These are phyloP conservation scores for Todiramphus saurophagus DNA, from an alignment of 2,113 vertebrate genomes.

Conservation along the genomic window DNA sequence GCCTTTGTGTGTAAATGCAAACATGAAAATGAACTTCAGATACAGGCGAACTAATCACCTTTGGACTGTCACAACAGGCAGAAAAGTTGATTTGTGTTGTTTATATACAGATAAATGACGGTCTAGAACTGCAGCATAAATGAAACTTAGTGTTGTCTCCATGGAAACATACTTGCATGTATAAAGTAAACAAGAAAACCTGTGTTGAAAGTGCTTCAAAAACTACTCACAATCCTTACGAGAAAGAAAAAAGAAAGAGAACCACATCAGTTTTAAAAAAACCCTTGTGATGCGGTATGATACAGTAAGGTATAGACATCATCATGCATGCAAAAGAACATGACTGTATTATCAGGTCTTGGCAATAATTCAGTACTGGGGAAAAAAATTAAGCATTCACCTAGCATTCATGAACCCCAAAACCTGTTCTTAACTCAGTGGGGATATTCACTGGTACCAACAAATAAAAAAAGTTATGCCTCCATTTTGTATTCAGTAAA, in stretches of 20 bases:
- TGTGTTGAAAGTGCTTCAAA: neutral
- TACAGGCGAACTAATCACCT: neutral
- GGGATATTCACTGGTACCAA: neutral
- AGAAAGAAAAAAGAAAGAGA: neutral
- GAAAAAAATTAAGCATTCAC: neutral
- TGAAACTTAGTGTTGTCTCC: neutral
- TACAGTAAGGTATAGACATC: neutral
- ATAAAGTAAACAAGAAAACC: constrained; percentile 30
- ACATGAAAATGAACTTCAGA: neutral
- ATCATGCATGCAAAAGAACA: neutral
- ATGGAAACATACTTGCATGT: constrained; percentile 40
- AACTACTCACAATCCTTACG: neutral
- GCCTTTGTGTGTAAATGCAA: neutral
- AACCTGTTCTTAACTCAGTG: neutral
- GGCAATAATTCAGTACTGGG: neutral
- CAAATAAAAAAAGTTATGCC: neutral
- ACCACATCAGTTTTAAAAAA: neutral
- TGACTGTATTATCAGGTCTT: neutral
- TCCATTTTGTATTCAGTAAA: neutral
- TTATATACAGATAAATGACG: constrained; percentile 7
- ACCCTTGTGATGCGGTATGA: neutral
- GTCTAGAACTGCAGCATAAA: neutral
- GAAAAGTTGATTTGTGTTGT: constrained; percentile 39
- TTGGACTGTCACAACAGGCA: neutral
- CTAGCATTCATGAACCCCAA: neutral